These are phyloP conservation scores for Bostrychus sinensis DNA, from an alignment of 2,113 vertebrate species.

Conservation along the genomic window DNA sequence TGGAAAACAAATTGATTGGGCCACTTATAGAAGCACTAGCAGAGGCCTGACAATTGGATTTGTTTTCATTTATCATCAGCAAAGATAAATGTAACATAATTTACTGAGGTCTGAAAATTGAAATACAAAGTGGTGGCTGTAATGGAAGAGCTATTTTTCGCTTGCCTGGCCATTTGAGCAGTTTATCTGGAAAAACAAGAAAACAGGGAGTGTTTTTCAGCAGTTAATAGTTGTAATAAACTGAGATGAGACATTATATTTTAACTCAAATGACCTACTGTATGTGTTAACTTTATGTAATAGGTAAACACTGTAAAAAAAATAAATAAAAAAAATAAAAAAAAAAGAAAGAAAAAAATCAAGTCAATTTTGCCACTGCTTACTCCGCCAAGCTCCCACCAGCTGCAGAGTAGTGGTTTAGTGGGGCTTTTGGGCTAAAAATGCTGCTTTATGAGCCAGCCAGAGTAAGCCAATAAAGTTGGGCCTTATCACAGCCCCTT, in stretches of 20 bases:
- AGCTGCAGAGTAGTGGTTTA: neutral
- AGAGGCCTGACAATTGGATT: constrained; percentile 43
- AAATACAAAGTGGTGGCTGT: constrained; percentile 65
- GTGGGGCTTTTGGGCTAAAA: neutral
- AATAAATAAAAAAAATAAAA: no score
- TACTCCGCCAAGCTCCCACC: no score
- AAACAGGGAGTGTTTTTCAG: constrained; percentile 21
- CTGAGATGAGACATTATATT: constrained; percentile 27
- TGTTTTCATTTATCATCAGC: constrained; percentile 60
- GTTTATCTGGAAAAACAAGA: constrained; percentile 55
- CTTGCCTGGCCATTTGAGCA: constrained; percentile 38
- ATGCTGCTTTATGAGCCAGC: neutral
- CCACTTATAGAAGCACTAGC: constrained; percentile 59
- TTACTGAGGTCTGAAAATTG: constrained; percentile 70
- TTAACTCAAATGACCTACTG: constrained; percentile 29
- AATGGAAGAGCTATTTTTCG: constrained; percentile 68
- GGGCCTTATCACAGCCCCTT: neutral
- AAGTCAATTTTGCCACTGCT: no score
- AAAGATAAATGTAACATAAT: constrained; percentile 68
- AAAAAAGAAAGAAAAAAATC: neutral
- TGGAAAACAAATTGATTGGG: constrained; percentile 59
- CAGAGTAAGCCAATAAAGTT: neutral
- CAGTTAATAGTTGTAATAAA: constrained; percentile 43
- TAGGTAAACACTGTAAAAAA: no score
- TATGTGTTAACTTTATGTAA: constrained; percentile 59